Base-by-base conservation (phyloP, 2,797 vertebrate genomes). In the Lacerta viridis region DNA sequence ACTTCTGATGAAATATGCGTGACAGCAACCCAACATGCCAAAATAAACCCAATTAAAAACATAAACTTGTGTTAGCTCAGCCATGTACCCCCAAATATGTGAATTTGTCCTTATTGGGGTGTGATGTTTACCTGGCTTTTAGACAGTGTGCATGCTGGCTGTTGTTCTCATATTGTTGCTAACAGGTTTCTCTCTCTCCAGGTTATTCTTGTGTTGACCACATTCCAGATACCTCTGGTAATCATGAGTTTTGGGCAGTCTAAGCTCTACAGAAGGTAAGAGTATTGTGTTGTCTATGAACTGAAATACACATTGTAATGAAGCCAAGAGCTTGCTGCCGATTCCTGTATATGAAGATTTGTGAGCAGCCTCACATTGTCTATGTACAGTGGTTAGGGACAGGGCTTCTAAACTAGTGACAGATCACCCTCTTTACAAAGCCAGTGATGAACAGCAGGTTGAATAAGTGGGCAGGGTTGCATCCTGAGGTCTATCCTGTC, bases 131-230 rank as follows among this genome's bases (percentile, higher is more conserved):
- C 36, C 69, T 78, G 27, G 7, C 64, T 27, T 69, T 71, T 36
- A 66, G n/a, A 68, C 20, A 27, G 25, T 15, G 8, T 33, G 11
- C 7, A 0, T 27, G 39, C 23, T 13, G 46, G 25, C 18, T 66
- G 33, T 76, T 71, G 13, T 17, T 55, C 7, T 27, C 61, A 46
- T 74, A 9, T 72, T 46, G 4, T 5, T 71, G 3, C 76, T 90
- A 80, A 23, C 72, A 66, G 29, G 10, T 91, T 94, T 93, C n/a
- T 93, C 76, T 80, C 27, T 71, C 23, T 74, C 78, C 95, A 99
- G 99, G 98, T 99, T 84, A 98, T 99, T 90, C 95, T 99, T 50
- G 98, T 98, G 88, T 95, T 99, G 95, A 99, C 98, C 0, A 99
- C 98, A 2, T 99, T 98, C 95, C 98, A 98, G 90, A 95, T 99